Evolutionary conservation across 92 coral and sea anemone species (phyloP).

Genomic region (Scolanthus callimorphus): DNA sequence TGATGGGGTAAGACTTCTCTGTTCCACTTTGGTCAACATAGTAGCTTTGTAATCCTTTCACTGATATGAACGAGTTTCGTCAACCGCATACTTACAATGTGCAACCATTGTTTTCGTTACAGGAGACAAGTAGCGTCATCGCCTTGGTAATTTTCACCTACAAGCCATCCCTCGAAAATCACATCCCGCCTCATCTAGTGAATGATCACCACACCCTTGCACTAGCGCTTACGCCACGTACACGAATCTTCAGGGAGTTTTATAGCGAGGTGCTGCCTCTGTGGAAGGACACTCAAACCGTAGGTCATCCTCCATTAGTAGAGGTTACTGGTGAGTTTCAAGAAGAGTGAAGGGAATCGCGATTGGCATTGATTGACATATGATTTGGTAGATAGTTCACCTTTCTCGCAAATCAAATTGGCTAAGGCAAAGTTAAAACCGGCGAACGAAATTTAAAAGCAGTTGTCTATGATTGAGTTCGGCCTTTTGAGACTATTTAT

Average conservation of each 20-base stretch:
- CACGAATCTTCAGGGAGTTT: conserved; percentile 68
- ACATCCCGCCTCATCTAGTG: conserved; percentile 56
- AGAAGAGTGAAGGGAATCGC: too few species aligned
- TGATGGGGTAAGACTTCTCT: conserved; percentile 58
- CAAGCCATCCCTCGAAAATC: conserved; percentile 24
- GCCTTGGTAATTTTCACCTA: conserved; percentile 53
- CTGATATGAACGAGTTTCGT: too few species aligned
- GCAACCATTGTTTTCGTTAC: neutral
- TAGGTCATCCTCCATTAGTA: conserved; percentile 42
- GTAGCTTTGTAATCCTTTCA: too few species aligned
- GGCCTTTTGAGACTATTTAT: too few species aligned
- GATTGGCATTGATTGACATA: too few species aligned
- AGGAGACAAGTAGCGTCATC: conserved; percentile 58
- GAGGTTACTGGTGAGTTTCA: conserved; percentile 51
- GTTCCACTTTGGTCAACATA: too few species aligned
- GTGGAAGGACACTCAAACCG: conserved; percentile 53
- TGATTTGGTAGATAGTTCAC: too few species aligned
- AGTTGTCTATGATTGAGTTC: too few species aligned
- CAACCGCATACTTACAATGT: too few species aligned
- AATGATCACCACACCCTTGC: conserved; percentile 33
- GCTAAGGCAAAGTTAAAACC: too few species aligned
- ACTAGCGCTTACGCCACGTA: conserved; percentile 56
- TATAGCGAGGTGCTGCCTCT: conserved; percentile 68
- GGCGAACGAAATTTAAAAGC: too few species aligned
- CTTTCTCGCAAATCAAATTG: too few species aligned